Conservation (phyloP, 1,140 invertebrate genomes). For the Camponotus pennsylvanicus region DNA sequence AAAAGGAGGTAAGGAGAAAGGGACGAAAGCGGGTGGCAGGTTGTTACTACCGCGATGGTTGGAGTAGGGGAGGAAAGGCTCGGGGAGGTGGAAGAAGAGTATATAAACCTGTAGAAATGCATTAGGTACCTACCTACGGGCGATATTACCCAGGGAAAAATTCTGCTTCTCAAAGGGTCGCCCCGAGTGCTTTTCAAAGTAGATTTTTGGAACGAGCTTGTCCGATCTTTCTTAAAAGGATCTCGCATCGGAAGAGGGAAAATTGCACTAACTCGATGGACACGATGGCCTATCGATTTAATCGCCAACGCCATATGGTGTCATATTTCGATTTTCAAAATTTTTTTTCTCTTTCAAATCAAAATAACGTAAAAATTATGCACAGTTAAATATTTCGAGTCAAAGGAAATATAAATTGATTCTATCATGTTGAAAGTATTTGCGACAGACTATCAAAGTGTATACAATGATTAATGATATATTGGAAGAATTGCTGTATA, state of each 20-base stretch:
- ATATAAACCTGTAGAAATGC: conserved; percentile 75
- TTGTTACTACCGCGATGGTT: conserved; percentile 50
- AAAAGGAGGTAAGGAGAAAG: conserved; percentile 62
- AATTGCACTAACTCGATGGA: conserved; percentile 51
- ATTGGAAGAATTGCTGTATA: neutral
- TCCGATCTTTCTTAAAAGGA: conserved; percentile 48
- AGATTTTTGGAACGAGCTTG: conserved; percentile 69
- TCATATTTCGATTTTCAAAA: conserved; percentile 9
- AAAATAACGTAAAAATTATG: neutral
- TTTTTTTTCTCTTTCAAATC: neutral
- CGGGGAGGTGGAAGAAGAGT: conserved; percentile 60
- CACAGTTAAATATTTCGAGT: neutral
- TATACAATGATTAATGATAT: neutral
- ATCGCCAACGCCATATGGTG: neutral
- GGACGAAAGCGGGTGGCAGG: conserved; percentile 35
- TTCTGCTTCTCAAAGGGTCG: conserved; percentile 75
- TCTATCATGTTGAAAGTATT: neutral
- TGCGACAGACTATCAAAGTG: neutral
- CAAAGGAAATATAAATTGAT: neutral
- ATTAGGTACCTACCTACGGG: conserved; percentile 69
- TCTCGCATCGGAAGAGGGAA: neutral
- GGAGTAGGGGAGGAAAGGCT: conserved; percentile 41
- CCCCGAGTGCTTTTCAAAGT: conserved; percentile 75
- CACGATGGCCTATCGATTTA: conserved; percentile 45
- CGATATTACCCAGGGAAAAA: conserved; percentile 71